These are phyloP conservation scores for Sycobia sp. DNA, from an alignment of 1,140 invertebrate genomes.

Conservation along the genomic window DNA sequence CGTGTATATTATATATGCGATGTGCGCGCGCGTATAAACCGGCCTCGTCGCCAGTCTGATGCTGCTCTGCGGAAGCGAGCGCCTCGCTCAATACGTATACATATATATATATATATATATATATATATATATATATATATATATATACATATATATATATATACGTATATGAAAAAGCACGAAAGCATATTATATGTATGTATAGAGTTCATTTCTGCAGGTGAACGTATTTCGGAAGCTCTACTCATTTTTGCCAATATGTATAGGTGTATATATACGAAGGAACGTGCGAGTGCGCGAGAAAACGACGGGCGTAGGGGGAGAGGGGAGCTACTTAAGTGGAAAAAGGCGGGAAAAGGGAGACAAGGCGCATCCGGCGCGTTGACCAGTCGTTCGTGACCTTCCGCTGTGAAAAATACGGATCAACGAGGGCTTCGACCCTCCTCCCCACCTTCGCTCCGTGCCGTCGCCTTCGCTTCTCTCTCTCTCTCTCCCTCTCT, in stretches of 20 bases:
- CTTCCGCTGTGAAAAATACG: slow-evolving; percentile 32
- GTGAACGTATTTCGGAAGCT: slow-evolving; percentile 25
- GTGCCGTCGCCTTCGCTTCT: background rate
- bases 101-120: no score
- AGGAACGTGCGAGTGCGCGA: no score
- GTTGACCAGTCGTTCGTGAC: slow-evolving; percentile 32
- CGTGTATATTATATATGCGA: no score
- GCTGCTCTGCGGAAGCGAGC: no score
- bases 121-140: no score
- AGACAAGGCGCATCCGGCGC: slow-evolving; percentile 17
- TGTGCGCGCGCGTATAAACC: no score
- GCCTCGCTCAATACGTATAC: no score
- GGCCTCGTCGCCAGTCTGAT: no score
- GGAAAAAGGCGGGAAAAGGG: slow-evolving; percentile 23
- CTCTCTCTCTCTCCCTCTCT: slow-evolving; percentile 7
- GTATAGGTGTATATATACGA: background rate
- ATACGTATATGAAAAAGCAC: no score
- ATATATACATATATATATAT: no score
- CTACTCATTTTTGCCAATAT: background rate
- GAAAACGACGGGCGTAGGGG: background rate
- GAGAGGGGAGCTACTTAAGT: slow-evolving; percentile 10
- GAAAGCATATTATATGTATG: no score
- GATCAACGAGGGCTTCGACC: slow-evolving; percentile 30
- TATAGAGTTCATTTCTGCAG: no score
- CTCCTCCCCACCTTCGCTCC: slow-evolving; percentile 8